A percentile compares a stretch with the other conserved stretches of the same genome.
Conservation (phyloP, 2,113 vertebrate genomes). For the Proterorhinus semilunaris region DNA sequence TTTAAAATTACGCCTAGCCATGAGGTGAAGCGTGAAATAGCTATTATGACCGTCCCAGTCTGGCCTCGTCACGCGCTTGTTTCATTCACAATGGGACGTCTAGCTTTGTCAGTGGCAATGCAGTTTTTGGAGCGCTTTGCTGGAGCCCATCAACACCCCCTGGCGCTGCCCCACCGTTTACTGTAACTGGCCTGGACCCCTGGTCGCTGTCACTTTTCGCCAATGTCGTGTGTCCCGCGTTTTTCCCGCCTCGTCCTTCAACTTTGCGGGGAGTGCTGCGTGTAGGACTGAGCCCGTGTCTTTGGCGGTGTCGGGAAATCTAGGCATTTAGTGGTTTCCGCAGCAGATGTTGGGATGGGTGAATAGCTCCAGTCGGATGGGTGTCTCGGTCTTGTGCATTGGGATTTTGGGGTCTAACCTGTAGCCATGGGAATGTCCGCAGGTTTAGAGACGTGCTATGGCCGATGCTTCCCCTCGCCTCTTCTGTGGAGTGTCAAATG, state of each 20-base stretch:
- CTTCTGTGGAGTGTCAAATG: constrained; percentile 41
- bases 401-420: constrained; percentile 1
- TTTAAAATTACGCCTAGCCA: constrained; percentile 11
- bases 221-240: not conserved
- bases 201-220: not conserved
- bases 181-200: constrained; percentile 37
- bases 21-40: constrained; percentile 31
- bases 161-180: constrained; percentile 58
- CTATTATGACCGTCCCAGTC: constrained; percentile 11
- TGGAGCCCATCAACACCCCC: constrained; percentile 55
- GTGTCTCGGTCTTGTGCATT: constrained; percentile 21
- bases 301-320: constrained; percentile 10
- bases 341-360: constrained; percentile 27
- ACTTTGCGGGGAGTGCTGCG: constrained; percentile 41
- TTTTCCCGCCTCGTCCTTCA: constrained; percentile 39
- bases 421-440: constrained; percentile 14
- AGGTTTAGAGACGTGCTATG: constrained; percentile 14
- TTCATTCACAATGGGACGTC: constrained; percentile 47
- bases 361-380: constrained; percentile 8
- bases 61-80: constrained; percentile 17
- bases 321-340: constrained; percentile 21
- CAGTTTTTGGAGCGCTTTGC: constrained; percentile 46
- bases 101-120: constrained; percentile 55
- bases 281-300: not conserved
- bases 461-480: constrained; percentile 19